Evolutionary conservation across 2,797 vertebrate genomes (phyloP).

Genomic region (Rousettus madagascariensis): DNA sequence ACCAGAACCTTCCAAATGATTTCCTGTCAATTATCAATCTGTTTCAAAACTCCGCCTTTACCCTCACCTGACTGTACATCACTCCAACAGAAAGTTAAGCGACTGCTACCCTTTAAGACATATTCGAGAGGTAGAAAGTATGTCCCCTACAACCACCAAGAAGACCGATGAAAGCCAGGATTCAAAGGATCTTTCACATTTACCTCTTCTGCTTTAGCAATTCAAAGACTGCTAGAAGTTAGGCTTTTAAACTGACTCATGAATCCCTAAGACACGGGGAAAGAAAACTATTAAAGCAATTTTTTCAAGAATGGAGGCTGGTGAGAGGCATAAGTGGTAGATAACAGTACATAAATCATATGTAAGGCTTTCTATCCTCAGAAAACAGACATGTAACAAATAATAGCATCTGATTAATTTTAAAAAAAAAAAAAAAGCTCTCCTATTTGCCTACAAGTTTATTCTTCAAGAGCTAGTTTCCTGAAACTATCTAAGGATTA

Average conservation of each 20-base stretch:
- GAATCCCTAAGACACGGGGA: not conserved
- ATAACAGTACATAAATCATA: not conserved
- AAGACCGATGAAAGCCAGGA: not conserved
- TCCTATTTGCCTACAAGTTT: not conserved
- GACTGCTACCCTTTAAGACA: not conserved
- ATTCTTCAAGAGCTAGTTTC: not conserved
- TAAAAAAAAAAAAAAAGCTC: not conserved
- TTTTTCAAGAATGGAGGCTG: not conserved
- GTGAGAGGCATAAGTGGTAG: not conserved
- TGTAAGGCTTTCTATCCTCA: not conserved
- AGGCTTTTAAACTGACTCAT: conserved; percentile 1
- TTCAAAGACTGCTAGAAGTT: not conserved
- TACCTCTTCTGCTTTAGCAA: not conserved
- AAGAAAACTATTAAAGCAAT: not conserved
- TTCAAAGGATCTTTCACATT: not conserved
- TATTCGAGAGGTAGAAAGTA: not conserved
- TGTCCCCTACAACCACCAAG: not conserved
- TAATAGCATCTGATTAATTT: not conserved
- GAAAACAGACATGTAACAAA: not conserved
- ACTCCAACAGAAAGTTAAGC: not conserved
- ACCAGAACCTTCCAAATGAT: not conserved
- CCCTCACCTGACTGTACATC: not conserved
- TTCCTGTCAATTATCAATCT: not conserved
- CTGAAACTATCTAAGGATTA: not conserved
- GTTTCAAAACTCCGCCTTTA: not conserved